phyloP scores from a whole-genome alignment of 2,113 vertebrate species.

The Stigmatopora argus region DNA sequence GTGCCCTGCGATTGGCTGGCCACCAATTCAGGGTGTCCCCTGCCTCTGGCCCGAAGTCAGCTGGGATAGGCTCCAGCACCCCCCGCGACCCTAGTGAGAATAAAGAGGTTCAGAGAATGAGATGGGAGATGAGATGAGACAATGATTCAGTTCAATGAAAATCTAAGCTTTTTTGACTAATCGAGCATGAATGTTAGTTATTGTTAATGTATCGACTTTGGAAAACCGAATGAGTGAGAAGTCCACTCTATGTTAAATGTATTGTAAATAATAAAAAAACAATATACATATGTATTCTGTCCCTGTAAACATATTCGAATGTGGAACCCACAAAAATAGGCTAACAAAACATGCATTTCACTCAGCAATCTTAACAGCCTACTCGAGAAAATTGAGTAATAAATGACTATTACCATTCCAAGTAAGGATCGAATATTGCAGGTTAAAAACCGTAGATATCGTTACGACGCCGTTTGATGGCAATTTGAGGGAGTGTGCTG shows the following conservation, averaged over 20 bases:
- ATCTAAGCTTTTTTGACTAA: conserved; percentile 57
- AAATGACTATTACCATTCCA: neutral
- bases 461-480: neutral
- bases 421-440: neutral
- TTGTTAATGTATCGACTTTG: neutral
- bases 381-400: neutral
- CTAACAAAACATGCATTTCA: neutral
- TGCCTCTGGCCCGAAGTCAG: no score
- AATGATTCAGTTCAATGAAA: conserved; percentile 36
- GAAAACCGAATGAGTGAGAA: conserved; percentile 8
- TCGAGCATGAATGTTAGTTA: conserved; percentile 23
- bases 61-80: no score
- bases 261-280: neutral
- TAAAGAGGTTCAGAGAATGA: no score
- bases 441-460: neutral
- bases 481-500: conserved; percentile 21
- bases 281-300: neutral
- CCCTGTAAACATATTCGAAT: conserved; percentile 15
- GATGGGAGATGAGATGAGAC: no score
- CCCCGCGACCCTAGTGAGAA: no score
- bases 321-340: neutral
- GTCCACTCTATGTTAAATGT: neutral
- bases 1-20: no score
- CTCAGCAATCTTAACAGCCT: neutral
- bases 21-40: no score